Conservation (phyloP, 1,140 invertebrate species). For the Drosophila simulans region DNA sequence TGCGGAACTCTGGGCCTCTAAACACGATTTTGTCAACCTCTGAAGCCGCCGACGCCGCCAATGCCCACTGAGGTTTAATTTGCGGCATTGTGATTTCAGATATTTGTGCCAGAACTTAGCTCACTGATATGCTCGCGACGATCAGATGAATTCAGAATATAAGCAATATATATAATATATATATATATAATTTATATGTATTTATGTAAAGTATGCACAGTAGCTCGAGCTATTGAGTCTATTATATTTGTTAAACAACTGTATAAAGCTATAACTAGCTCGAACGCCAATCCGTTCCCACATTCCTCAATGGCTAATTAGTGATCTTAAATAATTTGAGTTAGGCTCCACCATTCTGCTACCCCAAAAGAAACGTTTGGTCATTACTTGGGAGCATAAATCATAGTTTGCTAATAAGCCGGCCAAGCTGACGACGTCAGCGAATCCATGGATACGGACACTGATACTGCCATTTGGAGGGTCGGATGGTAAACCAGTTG, state of each 20-base stretch:
- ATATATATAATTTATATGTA: too few relatives aligned
- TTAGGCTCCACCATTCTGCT: conserved; percentile 29
- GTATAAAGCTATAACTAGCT: too few relatives aligned
- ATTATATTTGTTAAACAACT: too few relatives aligned
- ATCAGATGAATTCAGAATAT: background rate
- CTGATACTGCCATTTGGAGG: conserved; percentile 13
- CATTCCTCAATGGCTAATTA: conserved; percentile 27
- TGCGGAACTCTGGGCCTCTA: conserved; percentile 62
- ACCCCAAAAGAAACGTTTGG: conserved; percentile 36
- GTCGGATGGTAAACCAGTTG: conserved; percentile 56
- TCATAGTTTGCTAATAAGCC: conserved; percentile 67
- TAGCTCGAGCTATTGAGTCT: too few relatives aligned
- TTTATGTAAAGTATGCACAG: too few relatives aligned
- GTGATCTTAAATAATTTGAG: conserved; percentile 31
- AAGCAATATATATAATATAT: background rate
- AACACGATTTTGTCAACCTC: conserved; percentile 79
- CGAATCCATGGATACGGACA: conserved; percentile 22
- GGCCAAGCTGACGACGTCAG: conserved; percentile 20
- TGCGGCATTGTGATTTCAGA: conserved; percentile 57
- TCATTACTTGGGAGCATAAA: conserved; percentile 69
- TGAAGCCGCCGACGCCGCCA: conserved; percentile 57
- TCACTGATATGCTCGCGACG: conserved; percentile 8
- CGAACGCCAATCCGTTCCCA: background rate
- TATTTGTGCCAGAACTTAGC: conserved; percentile 65
- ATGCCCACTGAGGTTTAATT: conserved; percentile 40